phyloP scores from a whole-genome alignment of 2,113 vertebrate species.

The Notarius lentiginosus region DNA sequence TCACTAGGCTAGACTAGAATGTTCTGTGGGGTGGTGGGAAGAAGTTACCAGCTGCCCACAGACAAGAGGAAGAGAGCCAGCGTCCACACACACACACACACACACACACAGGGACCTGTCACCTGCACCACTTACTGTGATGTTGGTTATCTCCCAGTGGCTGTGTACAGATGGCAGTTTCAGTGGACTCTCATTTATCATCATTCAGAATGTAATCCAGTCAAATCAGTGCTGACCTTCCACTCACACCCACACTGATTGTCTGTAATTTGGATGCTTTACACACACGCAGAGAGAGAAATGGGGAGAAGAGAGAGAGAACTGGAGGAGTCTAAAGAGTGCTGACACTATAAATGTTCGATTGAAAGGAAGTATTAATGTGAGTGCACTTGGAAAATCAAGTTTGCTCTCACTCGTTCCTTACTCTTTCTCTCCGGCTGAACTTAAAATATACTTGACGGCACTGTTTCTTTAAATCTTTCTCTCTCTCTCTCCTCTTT shows the following conservation, averaged over 20 bases:
- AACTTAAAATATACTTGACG: not conserved
- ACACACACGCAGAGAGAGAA: not conserved
- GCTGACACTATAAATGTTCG: not conserved
- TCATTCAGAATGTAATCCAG: slow-evolving; percentile 36
- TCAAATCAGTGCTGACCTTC: slow-evolving; percentile 28
- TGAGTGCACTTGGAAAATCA: not conserved
- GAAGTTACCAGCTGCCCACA: not conserved
- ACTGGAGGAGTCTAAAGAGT: not conserved
- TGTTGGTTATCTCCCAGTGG: slow-evolving; percentile 32
- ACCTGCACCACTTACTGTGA: slow-evolving; percentile 31
- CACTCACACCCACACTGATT: slow-evolving; percentile 8
- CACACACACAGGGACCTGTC: not conserved
- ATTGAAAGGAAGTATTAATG: not conserved
- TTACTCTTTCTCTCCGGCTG: not conserved
- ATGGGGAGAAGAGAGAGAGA: not conserved
- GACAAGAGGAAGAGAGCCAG: not conserved
- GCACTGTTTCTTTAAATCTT: not conserved
- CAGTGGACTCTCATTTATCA: slow-evolving; percentile 37
- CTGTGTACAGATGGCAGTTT: slow-evolving; percentile 34
- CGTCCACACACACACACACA: slow-evolving; percentile 18
- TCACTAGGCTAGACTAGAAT: not conserved
- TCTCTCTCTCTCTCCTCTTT: slow-evolving; percentile 36
- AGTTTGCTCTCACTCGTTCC: not conserved
- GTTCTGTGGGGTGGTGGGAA: not conserved
- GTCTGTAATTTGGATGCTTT: slow-evolving; percentile 17